These are phyloP conservation scores for Artemia sinica DNA, from an alignment of 2,888 invertebrate species.

Conservation along the genomic window DNA sequence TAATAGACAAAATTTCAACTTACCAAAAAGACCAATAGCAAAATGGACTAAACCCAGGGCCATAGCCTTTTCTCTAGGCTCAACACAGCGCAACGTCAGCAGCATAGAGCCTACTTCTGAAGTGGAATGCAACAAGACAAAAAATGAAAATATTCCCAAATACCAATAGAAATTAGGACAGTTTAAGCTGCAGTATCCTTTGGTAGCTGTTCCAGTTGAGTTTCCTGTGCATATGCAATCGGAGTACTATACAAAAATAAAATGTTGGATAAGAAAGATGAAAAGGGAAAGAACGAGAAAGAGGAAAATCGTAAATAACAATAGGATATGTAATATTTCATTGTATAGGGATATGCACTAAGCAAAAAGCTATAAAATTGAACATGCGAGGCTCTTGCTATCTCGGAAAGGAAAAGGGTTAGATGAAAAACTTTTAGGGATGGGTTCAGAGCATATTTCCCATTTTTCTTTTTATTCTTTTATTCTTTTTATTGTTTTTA, in stretches of 20 bases:
- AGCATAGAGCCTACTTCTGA: conserved; percentile 81
- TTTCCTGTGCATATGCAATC: conserved; percentile 37
- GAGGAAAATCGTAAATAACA: no score
- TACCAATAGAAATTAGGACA: conserved; percentile 64
- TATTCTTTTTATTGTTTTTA: no score
- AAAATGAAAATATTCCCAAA: conserved; percentile 60
- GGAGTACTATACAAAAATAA: conserved; percentile 32
- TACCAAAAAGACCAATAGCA: conserved; percentile 72
- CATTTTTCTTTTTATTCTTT: no score
- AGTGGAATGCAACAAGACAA: conserved; percentile 80
- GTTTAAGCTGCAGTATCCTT: conserved; percentile 60
- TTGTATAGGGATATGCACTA: no score
- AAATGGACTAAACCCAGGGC: conserved; percentile 82
- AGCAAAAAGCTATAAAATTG: no score
- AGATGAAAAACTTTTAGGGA: no score
- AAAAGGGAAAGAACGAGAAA: no score
- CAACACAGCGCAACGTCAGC: conserved; percentile 72
- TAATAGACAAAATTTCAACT: conserved; percentile 26
- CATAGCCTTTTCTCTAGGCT: conserved; percentile 83
- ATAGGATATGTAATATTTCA: no score
- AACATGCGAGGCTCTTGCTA: no score
- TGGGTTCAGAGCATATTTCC: no score
- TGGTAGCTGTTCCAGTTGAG: conserved; percentile 41
- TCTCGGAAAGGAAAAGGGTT: no score
- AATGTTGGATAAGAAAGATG: conserved; percentile 16